These are phyloP conservation scores for Laticauda colubrina DNA, from an alignment of 2,113 vertebrate species.

Conservation along the genomic window DNA sequence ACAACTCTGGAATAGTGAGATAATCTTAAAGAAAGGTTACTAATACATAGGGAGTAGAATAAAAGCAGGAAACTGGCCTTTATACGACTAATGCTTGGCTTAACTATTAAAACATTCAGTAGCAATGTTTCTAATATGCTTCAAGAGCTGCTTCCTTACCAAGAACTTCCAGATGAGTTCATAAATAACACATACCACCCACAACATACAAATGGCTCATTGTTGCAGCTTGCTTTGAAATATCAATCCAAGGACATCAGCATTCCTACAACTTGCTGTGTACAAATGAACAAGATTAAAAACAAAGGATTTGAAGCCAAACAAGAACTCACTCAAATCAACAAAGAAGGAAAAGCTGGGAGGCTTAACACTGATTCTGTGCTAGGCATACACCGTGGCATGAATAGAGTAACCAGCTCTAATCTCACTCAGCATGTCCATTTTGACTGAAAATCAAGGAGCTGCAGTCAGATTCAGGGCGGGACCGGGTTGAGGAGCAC, in stretches of 20 bases:
- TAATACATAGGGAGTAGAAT: neutral
- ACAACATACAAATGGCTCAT: slow-evolving; percentile 8
- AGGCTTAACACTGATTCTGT: neutral
- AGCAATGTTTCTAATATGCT: slow-evolving; percentile 7
- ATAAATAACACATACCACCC: slow-evolving; percentile 21
- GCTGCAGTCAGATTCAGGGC: neutral
- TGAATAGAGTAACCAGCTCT: neutral
- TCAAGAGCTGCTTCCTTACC: neutral
- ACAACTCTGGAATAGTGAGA: neutral
- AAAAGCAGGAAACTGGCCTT: neutral
- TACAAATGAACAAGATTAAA: neutral
- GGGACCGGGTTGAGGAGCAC: neutral
- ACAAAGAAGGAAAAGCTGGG: neutral
- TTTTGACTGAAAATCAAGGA: neutral
- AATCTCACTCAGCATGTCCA: neutral
- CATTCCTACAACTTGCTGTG: neutral
- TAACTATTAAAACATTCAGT: slow-evolving; percentile 9
- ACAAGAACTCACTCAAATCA: neutral
- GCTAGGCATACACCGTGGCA: neutral
- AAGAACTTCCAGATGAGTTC: slow-evolving; percentile 16
- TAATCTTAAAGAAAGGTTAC: neutral
- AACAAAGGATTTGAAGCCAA: neutral
- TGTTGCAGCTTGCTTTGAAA: slow-evolving; percentile 4
- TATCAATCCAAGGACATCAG: neutral
- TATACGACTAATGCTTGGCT: neutral